phyloP scores from a whole-genome alignment of 2,797 vertebrate genomes.

The Intellagama lesueurii region DNA sequence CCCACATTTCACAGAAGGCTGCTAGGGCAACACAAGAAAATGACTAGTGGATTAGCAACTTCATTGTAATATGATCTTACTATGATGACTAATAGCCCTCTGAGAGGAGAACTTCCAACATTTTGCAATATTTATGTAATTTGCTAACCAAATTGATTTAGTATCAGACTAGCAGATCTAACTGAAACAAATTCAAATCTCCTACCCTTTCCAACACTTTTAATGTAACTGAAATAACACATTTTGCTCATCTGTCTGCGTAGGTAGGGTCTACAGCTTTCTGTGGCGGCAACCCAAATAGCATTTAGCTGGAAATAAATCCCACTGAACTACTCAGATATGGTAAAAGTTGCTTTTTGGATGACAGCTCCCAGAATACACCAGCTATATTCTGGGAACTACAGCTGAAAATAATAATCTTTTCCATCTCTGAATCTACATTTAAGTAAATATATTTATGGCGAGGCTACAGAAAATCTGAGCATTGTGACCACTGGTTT shows the following conservation, averaged over 20 bases:
- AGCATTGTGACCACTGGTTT: neutral
- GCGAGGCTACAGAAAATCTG: neutral
- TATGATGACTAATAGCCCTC: constrained; percentile 7
- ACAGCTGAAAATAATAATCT: too few species aligned
- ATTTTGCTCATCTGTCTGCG: neutral
- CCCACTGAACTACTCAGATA: neutral
- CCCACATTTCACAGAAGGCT: constrained; percentile 18
- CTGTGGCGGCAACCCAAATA: neutral
- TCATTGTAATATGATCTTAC: constrained; percentile 29
- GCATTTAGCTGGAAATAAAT: neutral
- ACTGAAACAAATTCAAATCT: constrained; percentile 31
- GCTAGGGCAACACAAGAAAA: constrained; percentile 11
- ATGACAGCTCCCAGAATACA: too few species aligned
- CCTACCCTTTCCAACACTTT: constrained; percentile 7
- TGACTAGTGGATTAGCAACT: neutral
- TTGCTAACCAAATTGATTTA: constrained; percentile 23
- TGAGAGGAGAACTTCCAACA: constrained; percentile 8
- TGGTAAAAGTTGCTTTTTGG: too few species aligned
- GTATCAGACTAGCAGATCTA: constrained; percentile 22
- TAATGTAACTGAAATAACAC: constrained; percentile 12
- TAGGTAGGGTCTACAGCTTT: constrained; percentile 16
- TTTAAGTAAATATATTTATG: neutral
- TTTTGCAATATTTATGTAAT: constrained; percentile 37
- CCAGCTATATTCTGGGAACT: too few species aligned
- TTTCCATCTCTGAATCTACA: too few species aligned